These are phyloP conservation scores for Orientallactaga bullata DNA, from an alignment of 2,113 vertebrate species.

Conservation along the genomic window DNA sequence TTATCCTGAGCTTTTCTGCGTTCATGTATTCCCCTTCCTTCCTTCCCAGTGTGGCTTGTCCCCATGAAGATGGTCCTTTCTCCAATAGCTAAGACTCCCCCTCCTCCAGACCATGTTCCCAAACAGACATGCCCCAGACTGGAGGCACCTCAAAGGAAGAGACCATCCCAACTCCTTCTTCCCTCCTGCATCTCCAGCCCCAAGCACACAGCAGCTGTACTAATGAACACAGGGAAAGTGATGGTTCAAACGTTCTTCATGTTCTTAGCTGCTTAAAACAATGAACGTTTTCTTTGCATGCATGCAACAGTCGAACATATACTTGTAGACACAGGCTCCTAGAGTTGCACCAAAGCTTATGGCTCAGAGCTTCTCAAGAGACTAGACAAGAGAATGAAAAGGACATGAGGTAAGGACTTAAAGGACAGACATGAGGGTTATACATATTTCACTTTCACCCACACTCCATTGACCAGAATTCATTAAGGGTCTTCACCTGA, in stretches of 20 bases:
- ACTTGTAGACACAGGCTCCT: background rate
- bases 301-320: background rate
- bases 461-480: background rate
- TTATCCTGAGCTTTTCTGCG: background rate
- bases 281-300: background rate
- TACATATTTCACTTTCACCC: background rate
- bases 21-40: background rate
- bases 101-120: background rate
- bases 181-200: background rate
- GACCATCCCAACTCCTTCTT: background rate
- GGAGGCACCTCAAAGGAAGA: background rate
- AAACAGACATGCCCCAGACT: background rate
- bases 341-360: background rate
- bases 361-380: background rate
- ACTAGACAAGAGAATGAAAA: constrained; percentile 13
- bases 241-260: background rate
- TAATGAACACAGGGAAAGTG: background rate
- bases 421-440: background rate
- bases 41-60: background rate
- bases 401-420: background rate
- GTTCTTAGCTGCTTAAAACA: background rate
- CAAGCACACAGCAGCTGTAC: background rate
- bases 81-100: background rate
- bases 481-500: background rate
- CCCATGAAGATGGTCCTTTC: background rate